Conservation (phyloP, 30 jellyfish, hydroid and myxozoan species). For the Nemopilema nomurai region DNA sequence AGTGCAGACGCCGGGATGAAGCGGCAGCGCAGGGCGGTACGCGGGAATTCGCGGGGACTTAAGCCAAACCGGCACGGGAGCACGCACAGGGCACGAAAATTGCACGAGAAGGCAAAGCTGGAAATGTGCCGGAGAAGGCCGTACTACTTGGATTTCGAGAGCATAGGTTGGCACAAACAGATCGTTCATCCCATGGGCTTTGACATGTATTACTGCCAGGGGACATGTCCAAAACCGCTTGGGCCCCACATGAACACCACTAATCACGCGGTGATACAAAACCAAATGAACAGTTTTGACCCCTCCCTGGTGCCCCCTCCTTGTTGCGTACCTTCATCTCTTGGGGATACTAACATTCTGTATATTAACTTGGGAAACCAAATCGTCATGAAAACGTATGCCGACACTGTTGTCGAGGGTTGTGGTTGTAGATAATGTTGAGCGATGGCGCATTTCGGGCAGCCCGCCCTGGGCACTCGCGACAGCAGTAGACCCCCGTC, state of each 20-base stretch:
- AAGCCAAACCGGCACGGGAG: constrained; percentile 38
- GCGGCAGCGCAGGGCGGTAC: constrained; percentile 41
- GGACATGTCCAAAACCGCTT: constrained; percentile 89
- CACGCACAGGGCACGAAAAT: constrained; percentile 53
- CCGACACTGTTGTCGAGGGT: constrained; percentile 78
- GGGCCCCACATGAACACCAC: constrained; percentile 92
- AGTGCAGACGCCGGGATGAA: constrained; percentile 34
- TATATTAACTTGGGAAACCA: constrained; percentile 53
- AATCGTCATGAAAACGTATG: constrained; percentile 67
- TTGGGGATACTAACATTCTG: constrained; percentile 72
- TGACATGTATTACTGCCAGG: constrained; percentile 83
- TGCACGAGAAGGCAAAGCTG: constrained; percentile 73
- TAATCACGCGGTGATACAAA: constrained; percentile 95
- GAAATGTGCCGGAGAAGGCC: constrained; percentile 81
- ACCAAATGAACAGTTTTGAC: constrained; percentile 74
- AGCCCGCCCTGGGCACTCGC: not conserved
- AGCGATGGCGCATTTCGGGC: not conserved
- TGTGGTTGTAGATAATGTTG: constrained; percentile 86
- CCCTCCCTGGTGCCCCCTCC: constrained; percentile 85
- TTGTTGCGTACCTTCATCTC: constrained; percentile 88
- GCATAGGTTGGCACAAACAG: constrained; percentile 86
- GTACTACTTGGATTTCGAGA: constrained; percentile 71
- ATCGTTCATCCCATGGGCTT: constrained; percentile 82
- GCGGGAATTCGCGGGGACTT: constrained; percentile 4
- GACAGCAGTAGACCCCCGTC: not conserved